Base-by-base conservation (phyloP, 2,797 vertebrate species). In the Babyrousa celebensis region DNA sequence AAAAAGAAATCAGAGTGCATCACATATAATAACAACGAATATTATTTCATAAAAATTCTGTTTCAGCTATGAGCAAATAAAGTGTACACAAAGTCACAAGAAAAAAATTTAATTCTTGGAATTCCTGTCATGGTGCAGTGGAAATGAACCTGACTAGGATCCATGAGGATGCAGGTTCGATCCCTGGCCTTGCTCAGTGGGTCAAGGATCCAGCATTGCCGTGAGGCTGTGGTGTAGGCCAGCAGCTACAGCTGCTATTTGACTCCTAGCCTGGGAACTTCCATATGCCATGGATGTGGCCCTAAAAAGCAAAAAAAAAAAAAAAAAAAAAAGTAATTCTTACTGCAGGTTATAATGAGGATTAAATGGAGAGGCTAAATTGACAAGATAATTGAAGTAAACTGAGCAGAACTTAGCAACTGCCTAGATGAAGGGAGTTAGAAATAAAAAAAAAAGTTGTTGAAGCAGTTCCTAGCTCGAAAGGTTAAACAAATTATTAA, bases 281-380 rank as follows among this genome's bases (percentile, higher is more conserved):
- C 36, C 36, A 36, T 36, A 36, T 36, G 36, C 36, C 36, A 36
- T 36, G 36, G 36, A 4, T 4, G 36, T 36, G 36, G 36, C 36
- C 36, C 36, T 36, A 36, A 36, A 36, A 36, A 36, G 36, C 36
- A 36, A 36, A 36, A 36, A 36, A 36, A 36, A 36, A 36, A 36
- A 91, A 88, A 52, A 91, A 23, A 85, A 36, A 36, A 87, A 72
- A 91, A n/a, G 10, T 62, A 71, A 60, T 96, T 80, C 5, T 91
- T 71, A 84, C 15, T 70, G 27, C 74, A 21, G 7, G 32, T 84
- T 82, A 89, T 6, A 56, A 85, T 25, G 16, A 85, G 4, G 29
- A 84, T 89, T 96, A 62, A 94, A 88, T 84, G 21, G 29, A 92
- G 9, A 96, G 40, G 62, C 11, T 86, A 94, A 65, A 70, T 0